Conservation (phyloP, 2,113 vertebrate genomes). For the Actenoides hombroni region DNA sequence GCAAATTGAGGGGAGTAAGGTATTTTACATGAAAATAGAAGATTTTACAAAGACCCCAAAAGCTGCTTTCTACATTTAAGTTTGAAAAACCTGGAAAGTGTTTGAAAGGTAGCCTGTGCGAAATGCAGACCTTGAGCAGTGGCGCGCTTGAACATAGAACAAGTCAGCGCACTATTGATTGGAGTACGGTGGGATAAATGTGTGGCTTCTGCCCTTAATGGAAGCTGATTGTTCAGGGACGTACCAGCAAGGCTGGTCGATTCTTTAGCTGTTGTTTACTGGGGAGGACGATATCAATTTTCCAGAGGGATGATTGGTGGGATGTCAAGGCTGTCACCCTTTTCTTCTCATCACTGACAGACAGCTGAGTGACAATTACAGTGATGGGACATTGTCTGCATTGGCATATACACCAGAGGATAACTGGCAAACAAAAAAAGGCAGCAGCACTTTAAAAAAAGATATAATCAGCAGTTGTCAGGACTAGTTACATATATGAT, state of each 20-base stretch:
- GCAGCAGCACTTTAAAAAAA: constrained; percentile 69
- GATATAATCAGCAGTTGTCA: constrained; percentile 84
- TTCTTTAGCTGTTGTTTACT: constrained; percentile 82
- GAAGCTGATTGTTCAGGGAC: constrained; percentile 83
- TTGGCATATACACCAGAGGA: constrained; percentile 79
- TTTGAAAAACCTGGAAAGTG: not conserved
- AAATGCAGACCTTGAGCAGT: constrained; percentile 67
- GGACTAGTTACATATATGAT: constrained; percentile 75
- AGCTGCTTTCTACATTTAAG: not conserved
- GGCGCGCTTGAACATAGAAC: constrained; percentile 17
- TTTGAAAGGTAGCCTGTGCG: constrained; percentile 58
- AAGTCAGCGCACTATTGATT: constrained; percentile 76
- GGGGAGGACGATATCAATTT: constrained; percentile 83
- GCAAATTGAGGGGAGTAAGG: not conserved
- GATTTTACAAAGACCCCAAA: not conserved
- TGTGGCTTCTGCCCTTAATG: constrained; percentile 81
- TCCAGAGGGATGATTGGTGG: constrained; percentile 79
- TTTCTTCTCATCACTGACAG: constrained; percentile 73
- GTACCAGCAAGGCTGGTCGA: constrained; percentile 74
- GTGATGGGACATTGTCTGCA: constrained; percentile 75
- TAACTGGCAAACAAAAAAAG: constrained; percentile 79
- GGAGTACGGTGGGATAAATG: constrained; percentile 73
- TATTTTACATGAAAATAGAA: not conserved
- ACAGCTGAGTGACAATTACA: constrained; percentile 79
- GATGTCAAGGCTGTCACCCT: constrained; percentile 81